Evolutionary conservation across 1,140 invertebrate genomes (phyloP), one percentile per base, ranked within the genome.

Genomic region (Diprion similis): DNA sequence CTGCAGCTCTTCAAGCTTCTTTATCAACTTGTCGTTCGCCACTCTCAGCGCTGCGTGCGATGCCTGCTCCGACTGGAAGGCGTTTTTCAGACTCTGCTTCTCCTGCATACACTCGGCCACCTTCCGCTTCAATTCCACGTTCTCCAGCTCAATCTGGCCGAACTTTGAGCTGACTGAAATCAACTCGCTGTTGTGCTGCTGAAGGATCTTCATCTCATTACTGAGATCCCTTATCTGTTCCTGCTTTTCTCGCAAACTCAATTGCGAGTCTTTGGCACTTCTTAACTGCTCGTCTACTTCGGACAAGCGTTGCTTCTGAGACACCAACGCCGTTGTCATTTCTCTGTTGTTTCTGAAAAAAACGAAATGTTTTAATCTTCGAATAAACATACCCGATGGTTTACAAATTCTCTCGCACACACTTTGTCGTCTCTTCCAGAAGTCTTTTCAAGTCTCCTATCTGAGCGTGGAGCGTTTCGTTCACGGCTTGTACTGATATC

Each of bases 181-280:
- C 8, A 87, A 74, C 66, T 88, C 85, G 8, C 73, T 78, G 48
- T 88, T 88, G 64, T 87, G 85, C n/a, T 88, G 81, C 17, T 88
- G 85, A 8, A 88, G 65, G 46, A 82, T 79, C 66, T 85, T 81
- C 6, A 86, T 77, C 70, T 88, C 86, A 10, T 77, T 84, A 11
- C 71, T 66, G 37, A 88, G 66, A 69, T 85, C 84, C 7, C 72
- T 69, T 74, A 88, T 86, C 48, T 79, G 81, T 17, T 87, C 81
- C 8, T 88, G 82, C 64, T 85, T 87, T 13, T 83, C 82, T 10
- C 79, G 73, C 8, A 81, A 68, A 8, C 72, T 66, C 1, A 82
- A 46, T n/a, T 85, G 76, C 7, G 79, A 82, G 17, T 80, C 76
- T 47, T 80, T 82, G 0, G 75, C 73, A 7, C 76, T 83, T 17